phyloP scores from a whole-genome alignment of 2,888 invertebrate genomes.

The Hydrotaea cyrtoneurina region DNA sequence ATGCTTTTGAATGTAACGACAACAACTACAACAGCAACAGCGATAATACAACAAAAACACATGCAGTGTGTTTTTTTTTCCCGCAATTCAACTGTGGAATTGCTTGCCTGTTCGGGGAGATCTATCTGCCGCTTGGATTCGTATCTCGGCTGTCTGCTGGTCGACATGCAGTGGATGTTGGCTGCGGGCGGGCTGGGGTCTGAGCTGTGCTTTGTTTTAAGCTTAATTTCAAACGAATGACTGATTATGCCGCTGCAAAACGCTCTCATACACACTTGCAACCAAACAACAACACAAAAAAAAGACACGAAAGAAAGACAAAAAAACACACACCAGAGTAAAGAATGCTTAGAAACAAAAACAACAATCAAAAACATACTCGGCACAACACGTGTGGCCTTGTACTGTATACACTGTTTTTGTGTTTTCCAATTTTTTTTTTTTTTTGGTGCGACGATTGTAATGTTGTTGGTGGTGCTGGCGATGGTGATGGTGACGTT shows the following conservation, averaged over 20 bases:
- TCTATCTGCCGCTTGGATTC: neutral
- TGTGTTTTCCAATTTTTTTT: constrained; percentile 22
- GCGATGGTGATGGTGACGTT: neutral
- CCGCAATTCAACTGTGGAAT: neutral
- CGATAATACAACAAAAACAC: neutral
- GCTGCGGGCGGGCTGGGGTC: constrained; percentile 7
- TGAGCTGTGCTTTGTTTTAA: constrained; percentile 40
- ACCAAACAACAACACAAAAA: neutral
- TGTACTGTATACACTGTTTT: constrained; percentile 55
- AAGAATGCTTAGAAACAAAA: neutral
- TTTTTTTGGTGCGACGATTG: constrained; percentile 16
- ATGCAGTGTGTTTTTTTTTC: constrained; percentile 24
- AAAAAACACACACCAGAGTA: neutral
- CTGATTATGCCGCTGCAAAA: constrained; percentile 60
- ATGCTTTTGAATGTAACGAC: constrained; percentile 35
- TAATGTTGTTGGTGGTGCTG: neutral
- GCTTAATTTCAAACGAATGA: constrained; percentile 63
- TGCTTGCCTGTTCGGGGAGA: neutral
- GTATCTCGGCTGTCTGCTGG: neutral
- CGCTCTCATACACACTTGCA: neutral
- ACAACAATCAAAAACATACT: constrained; percentile 13
- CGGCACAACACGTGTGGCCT: constrained; percentile 66
- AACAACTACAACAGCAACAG: neutral
- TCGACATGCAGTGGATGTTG: neutral
- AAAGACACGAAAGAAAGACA: neutral